Evolutionary conservation across 1,140 invertebrate genomes (phyloP).

Genomic region (Drosophila obscura): DNA sequence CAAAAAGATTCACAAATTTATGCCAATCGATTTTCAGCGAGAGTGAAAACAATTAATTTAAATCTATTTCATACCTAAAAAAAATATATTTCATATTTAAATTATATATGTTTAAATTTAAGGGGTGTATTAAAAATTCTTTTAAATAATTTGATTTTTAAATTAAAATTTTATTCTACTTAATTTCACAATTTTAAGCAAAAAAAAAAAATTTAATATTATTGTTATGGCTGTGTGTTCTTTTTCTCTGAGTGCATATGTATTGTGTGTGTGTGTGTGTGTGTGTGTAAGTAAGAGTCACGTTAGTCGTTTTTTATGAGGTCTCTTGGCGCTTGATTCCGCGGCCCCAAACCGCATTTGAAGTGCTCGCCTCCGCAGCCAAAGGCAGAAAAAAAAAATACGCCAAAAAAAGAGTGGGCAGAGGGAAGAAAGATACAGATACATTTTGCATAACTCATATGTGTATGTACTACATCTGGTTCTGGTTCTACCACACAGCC

Average conservation of each 20-base stretch:
- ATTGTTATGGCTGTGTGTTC: not conserved
- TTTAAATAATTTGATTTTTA: no score
- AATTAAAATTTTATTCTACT: no score
- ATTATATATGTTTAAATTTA: no score
- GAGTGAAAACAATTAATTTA: no score
- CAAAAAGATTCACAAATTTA: no score
- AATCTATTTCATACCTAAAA: no score
- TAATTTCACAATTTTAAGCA: no score
- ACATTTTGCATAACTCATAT: conserved; percentile 60
- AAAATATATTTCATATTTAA: no score
- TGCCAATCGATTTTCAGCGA: no score
- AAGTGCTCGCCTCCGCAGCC: conserved; percentile 67
- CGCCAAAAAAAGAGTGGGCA: conserved; percentile 43
- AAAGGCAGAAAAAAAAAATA: conserved; percentile 37
- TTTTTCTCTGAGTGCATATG: not conserved
- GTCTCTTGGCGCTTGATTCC: conserved; percentile 77
- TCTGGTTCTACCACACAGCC: conserved; percentile 2
- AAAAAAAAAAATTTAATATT: no score
- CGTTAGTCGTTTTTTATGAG: conserved; percentile 77
- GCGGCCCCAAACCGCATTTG: conserved; percentile 79
- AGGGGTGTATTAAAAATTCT: no score
- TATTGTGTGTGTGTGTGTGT: conserved; percentile 46
- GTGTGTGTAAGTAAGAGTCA: conserved; percentile 33
- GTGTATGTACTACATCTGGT: conserved; percentile 3
- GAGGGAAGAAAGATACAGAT: conserved; percentile 21